These are phyloP conservation scores for Chloropsis cyanopogon DNA, from an alignment of 2,113 vertebrate species.

Conservation along the genomic window DNA sequence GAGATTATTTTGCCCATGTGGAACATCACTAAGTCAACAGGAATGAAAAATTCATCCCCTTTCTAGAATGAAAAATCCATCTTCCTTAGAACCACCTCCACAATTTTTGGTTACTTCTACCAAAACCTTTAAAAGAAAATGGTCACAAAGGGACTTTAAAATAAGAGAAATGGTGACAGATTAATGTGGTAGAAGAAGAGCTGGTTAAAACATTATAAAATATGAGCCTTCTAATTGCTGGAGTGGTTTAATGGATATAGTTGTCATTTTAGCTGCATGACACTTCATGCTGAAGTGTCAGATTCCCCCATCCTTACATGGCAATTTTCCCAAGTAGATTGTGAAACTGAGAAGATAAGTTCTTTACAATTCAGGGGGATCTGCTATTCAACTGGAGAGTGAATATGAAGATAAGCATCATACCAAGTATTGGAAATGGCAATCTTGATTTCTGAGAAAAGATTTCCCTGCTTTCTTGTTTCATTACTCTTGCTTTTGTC, in stretches of 20 bases:
- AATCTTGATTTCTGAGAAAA: not conserved
- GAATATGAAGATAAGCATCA: not conserved
- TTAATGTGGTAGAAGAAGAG: not conserved
- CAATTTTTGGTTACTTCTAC: not conserved
- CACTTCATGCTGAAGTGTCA: constrained; percentile 4
- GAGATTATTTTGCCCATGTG: not conserved
- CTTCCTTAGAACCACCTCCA: not conserved
- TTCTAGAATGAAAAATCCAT: not conserved
- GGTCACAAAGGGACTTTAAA: not conserved
- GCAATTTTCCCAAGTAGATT: constrained; percentile 42
- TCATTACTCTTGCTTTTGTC: not conserved
- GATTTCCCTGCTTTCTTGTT: not conserved
- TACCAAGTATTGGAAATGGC: not conserved
- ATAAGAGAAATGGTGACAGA: not conserved
- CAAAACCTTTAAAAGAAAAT: not conserved
- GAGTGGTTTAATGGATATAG: not conserved
- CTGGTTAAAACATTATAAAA: not conserved
- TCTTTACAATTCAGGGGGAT: not conserved
- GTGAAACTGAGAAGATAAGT: constrained; percentile 50
- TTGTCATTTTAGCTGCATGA: constrained; percentile 43
- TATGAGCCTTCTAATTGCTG: not conserved
- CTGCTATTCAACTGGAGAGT: not conserved
- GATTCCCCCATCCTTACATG: not conserved
- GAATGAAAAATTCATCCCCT: not conserved
- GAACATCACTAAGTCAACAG: not conserved